Conservation (phyloP, 2,888 invertebrate genomes). For the Chrysolina americana region DNA sequence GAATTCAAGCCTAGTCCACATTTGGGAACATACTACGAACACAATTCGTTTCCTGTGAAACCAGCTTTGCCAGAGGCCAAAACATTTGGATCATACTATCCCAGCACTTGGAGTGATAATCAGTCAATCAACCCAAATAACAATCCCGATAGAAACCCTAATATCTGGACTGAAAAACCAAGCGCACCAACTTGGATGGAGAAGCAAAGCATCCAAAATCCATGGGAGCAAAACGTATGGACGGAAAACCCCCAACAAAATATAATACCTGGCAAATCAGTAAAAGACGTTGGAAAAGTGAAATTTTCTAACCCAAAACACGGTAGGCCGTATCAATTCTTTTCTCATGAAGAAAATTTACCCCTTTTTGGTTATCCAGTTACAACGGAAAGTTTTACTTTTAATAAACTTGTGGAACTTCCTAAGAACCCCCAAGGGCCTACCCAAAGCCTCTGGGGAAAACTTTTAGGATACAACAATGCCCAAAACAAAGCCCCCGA, state of each 20-base stretch:
- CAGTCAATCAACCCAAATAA: background rate
- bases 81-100: slow-evolving; percentile 23
- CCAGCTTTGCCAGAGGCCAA: slow-evolving; percentile 41
- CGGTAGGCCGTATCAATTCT: slow-evolving; percentile 42
- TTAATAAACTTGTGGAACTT: slow-evolving; percentile 49
- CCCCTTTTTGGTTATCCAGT: slow-evolving; percentile 28
- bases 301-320: slow-evolving; percentile 32
- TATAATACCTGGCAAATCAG: background rate
- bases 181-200: slow-evolving; percentile 32
- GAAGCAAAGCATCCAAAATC: slow-evolving; percentile 26
- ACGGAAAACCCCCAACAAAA: slow-evolving; percentile 26
- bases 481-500: slow-evolving; percentile 34
- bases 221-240: slow-evolving; percentile 29
- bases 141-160: background rate
- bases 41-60: slow-evolving; percentile 66
- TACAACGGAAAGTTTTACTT: slow-evolving; percentile 48
- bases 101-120: slow-evolving; percentile 2
- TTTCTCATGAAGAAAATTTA: slow-evolving; percentile 28
- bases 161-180: slow-evolving; percentile 2
- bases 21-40: slow-evolving; percentile 71
- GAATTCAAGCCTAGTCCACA: slow-evolving; percentile 73
- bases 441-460: slow-evolving; percentile 39
- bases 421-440: background rate
- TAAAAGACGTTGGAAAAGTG: slow-evolving; percentile 7
- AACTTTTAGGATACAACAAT: slow-evolving; percentile 31